Percentiles rank a stretch among this genome's conserved stretches.
Evolutionary conservation across 2,888 invertebrate genomes (phyloP).

Genomic region (Noctua fimbriata): DNA sequence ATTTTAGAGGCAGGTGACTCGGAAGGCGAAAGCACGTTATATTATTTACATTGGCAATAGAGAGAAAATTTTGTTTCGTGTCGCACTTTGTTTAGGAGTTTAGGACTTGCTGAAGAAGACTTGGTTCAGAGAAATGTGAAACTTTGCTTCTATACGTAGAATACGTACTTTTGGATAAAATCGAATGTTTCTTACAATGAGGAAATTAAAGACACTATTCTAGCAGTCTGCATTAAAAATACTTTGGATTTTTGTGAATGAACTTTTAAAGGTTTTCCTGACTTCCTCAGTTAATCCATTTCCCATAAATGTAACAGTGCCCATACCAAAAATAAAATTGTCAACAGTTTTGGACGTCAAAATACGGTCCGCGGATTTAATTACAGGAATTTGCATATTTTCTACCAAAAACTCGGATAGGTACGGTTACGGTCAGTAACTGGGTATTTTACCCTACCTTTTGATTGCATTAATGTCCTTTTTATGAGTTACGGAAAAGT

Average conservation of each 20-base stretch:
- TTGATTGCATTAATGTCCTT: constrained; percentile 78
- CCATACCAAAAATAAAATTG: constrained; percentile 73
- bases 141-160: background rate
- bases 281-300: background rate
- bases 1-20: constrained; percentile 69
- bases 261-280: background rate
- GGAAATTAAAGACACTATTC: background rate
- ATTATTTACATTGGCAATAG: constrained; percentile 65
- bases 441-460: constrained; percentile 76
- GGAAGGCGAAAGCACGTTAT: constrained; percentile 52
- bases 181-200: constrained; percentile 8
- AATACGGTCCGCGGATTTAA: constrained; percentile 81
- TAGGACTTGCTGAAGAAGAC: constrained; percentile 1
- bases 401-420: constrained; percentile 71
- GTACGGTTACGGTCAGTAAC: constrained; percentile 69
- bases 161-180: constrained; percentile 2
- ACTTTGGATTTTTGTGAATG: background rate
- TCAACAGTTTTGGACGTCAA: constrained; percentile 76
- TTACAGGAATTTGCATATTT: constrained; percentile 85
- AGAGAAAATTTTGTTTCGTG: constrained; percentile 49
- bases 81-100: constrained; percentile 50
- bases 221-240: background rate
- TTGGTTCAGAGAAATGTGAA: constrained; percentile 16
- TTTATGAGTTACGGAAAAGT: constrained; percentile 69
- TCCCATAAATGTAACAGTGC: constrained; percentile 35